Percentiles rank a stretch among this genome's conserved stretches.
phyloP scores from a whole-genome alignment of 2,113 vertebrate genomes.

The Oxygymnocypris stewartii region DNA sequence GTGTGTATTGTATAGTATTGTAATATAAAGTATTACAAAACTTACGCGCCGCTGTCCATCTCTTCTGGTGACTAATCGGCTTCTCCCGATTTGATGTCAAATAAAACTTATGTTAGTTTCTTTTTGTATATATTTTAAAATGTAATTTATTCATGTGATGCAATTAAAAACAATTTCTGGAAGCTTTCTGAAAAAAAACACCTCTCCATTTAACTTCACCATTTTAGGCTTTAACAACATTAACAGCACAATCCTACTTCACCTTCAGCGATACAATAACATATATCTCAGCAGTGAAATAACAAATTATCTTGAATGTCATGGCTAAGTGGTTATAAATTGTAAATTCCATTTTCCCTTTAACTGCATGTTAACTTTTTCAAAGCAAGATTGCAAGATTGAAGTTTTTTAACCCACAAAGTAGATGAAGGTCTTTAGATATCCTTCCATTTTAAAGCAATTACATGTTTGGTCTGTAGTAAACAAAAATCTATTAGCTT shows the following conservation, averaged over 20 bases:
- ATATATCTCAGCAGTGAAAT: not conserved
- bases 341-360: not conserved
- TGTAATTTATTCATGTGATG: not conserved
- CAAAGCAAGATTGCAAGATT: not conserved
- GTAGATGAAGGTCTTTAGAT: not conserved
- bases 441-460: slow-evolving; percentile 7
- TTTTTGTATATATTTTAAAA: too few species aligned
- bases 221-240: not conserved
- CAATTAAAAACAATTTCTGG: too few species aligned
- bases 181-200: not conserved
- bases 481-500: slow-evolving; percentile 11
- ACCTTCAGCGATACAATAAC: not conserved
- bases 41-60: too few species aligned
- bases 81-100: not conserved
- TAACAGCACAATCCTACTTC: not conserved
- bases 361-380: not conserved
- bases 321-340: not conserved
- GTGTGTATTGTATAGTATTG: too few species aligned
- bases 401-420: not conserved
- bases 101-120: not conserved
- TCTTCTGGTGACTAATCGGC: too few species aligned
- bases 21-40: too few species aligned
- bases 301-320: slow-evolving; percentile 22
- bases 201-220: too few species aligned
- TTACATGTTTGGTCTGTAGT: not conserved